Evolutionary conservation across 2,797 vertebrate species (phyloP).

Genomic region (Protonibea diacanthus): DNA sequence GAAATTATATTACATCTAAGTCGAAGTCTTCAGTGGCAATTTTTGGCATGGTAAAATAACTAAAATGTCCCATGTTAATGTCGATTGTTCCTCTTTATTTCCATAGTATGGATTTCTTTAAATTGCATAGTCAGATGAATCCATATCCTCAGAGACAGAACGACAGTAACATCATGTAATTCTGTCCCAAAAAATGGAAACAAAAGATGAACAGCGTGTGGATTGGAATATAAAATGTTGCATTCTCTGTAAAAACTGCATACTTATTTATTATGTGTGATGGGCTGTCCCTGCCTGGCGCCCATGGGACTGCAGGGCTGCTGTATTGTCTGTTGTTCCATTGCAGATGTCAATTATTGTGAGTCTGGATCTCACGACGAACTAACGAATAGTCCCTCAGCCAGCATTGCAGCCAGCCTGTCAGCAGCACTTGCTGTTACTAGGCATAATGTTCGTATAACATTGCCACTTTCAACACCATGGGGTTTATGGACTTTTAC

Average conservation of each 20-base stretch:
- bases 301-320: conserved; percentile 73
- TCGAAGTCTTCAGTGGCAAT: conserved; percentile 57
- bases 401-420: conserved; percentile 82
- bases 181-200: conserved; percentile 70
- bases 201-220: conserved; percentile 68
- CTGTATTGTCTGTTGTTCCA: conserved; percentile 74
- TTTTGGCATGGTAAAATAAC: conserved; percentile 68
- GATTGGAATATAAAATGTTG: conserved; percentile 69
- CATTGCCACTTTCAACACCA: conserved; percentile 74
- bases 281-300: conserved; percentile 63
- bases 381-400: conserved; percentile 82
- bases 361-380: conserved; percentile 81
- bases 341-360: conserved; percentile 79
- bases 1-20: conserved; percentile 75
- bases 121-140: conserved; percentile 88
- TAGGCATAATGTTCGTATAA: conserved; percentile 83
- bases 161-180: conserved; percentile 62
- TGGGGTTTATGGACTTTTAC: conserved; percentile 66
- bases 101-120: conserved; percentile 74
- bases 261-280: conserved; percentile 80
- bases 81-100: conserved; percentile 53
- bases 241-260: conserved; percentile 85
- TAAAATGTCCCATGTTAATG: conserved; percentile 60
- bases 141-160: conserved; percentile 70
- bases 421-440: conserved; percentile 83